These are phyloP conservation scores for Corbicula japonica DNA, from an alignment of 2,888 invertebrate species.

Conservation along the genomic window DNA sequence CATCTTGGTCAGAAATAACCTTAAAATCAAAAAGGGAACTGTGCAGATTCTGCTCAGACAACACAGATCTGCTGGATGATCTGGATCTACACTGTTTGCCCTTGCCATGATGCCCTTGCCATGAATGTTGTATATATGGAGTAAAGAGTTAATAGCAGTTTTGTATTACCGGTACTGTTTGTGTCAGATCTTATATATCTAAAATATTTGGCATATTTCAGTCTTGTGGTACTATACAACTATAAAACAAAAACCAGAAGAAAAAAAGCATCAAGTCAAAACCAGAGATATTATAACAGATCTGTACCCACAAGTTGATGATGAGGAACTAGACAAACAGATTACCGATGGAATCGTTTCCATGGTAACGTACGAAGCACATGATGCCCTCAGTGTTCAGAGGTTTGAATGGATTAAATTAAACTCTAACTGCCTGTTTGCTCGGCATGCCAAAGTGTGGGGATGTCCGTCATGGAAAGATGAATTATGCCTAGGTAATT, in stretches of 20 bases:
- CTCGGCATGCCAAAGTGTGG: conserved; percentile 79
- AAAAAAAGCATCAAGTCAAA: conserved; percentile 33
- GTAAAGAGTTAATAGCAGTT: background rate
- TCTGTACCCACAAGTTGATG: conserved; percentile 58
- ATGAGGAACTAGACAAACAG: conserved; percentile 57
- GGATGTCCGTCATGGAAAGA: conserved; percentile 74
- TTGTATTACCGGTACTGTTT: background rate
- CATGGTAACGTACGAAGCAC: conserved; percentile 74
- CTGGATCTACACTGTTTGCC: background rate
- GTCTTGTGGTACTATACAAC: background rate
- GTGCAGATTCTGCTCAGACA: too few relatives aligned
- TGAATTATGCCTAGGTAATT: conserved; percentile 72
- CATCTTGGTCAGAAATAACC: too few relatives aligned
- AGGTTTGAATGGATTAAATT: conserved; percentile 75
- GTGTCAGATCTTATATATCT: background rate
- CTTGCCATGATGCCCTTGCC: background rate
- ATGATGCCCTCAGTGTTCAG: conserved; percentile 59
- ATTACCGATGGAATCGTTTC: conserved; percentile 60
- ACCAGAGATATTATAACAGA: conserved; percentile 69
- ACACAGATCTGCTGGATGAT: too few relatives aligned
- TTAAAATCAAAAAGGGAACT: too few relatives aligned
- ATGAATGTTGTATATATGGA: background rate
- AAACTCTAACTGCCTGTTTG: conserved; percentile 80
- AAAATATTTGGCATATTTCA: background rate
- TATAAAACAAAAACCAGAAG: background rate